Evolutionary conservation across 2,113 vertebrate genomes (phyloP).

Genomic region (Ranitomeya variabilis): DNA sequence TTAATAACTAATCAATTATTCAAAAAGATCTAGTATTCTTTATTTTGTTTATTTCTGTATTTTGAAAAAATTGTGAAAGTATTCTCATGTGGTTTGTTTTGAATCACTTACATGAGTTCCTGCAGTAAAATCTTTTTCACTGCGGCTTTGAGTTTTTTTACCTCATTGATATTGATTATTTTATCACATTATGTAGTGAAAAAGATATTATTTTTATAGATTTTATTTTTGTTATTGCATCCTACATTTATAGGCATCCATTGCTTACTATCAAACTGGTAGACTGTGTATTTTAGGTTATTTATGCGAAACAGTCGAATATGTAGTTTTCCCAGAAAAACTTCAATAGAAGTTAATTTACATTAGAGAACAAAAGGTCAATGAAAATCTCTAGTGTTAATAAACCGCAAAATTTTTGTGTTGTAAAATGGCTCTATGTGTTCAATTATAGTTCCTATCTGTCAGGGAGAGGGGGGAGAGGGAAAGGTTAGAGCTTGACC

Average conservation of each 20-base stretch:
- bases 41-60: background rate
- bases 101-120: background rate
- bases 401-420: background rate
- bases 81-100: conserved; percentile 4
- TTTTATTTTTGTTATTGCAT: background rate
- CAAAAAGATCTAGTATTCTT: background rate
- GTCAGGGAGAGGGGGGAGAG: no score
- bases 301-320: background rate
- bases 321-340: background rate
- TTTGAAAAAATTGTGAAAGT: background rate
- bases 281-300: background rate
- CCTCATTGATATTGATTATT: background rate
- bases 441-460: background rate
- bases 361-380: background rate
- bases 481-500: no score
- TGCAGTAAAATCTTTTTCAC: background rate
- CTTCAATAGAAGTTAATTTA: background rate
- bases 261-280: background rate
- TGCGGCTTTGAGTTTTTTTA: background rate
- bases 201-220: background rate
- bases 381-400: background rate
- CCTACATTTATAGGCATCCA: background rate
- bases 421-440: background rate
- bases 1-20: background rate
- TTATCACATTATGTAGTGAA: background rate